A percentile compares a stretch with the other conserved stretches of the same genome.
These are phyloP conservation scores for Stenodera caucasica DNA, from an alignment of 2,888 invertebrate species.

Conservation along the genomic window DNA sequence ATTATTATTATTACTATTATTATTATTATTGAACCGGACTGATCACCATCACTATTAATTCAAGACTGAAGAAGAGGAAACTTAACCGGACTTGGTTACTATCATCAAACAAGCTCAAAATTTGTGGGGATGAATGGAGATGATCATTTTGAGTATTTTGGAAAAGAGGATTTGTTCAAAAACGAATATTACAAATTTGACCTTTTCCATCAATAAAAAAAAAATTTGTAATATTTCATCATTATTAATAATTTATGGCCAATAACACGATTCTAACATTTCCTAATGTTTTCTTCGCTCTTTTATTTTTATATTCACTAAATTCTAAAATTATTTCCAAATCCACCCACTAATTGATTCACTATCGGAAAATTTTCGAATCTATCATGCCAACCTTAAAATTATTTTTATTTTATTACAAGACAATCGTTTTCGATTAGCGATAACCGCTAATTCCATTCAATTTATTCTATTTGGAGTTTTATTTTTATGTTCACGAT, in stretches of 20 bases:
- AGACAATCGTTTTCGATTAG: too few species aligned
- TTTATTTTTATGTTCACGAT: not conserved
- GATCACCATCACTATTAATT: conserved; percentile 17
- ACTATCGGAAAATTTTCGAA: not conserved
- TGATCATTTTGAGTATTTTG: too few species aligned
- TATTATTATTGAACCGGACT: conserved; percentile 12
- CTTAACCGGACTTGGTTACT: not conserved
- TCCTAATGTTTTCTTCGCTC: not conserved
- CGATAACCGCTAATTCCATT: conserved; percentile 1
- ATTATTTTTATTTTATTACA: too few species aligned
- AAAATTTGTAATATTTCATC: not conserved
- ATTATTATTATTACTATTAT: not conserved
- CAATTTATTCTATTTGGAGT: not conserved
- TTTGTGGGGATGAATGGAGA: conserved; percentile 13
- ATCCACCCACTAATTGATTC: not conserved
- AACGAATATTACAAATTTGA: not conserved
- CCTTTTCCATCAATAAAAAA: not conserved
- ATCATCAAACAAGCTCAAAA: conserved; percentile 6
- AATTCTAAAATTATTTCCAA: too few species aligned
- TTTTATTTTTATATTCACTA: too few species aligned
- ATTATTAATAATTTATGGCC: not conserved
- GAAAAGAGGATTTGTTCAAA: too few species aligned
- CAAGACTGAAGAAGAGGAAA: conserved; percentile 18
- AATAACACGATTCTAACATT: not conserved
- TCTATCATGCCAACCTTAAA: too few species aligned